A percentile compares a stretch with the other conserved stretches of the same genome.
These are phyloP conservation scores for Ophioninae sp. DNA, from an alignment of 2,888 invertebrate species.

Conservation along the genomic window DNA sequence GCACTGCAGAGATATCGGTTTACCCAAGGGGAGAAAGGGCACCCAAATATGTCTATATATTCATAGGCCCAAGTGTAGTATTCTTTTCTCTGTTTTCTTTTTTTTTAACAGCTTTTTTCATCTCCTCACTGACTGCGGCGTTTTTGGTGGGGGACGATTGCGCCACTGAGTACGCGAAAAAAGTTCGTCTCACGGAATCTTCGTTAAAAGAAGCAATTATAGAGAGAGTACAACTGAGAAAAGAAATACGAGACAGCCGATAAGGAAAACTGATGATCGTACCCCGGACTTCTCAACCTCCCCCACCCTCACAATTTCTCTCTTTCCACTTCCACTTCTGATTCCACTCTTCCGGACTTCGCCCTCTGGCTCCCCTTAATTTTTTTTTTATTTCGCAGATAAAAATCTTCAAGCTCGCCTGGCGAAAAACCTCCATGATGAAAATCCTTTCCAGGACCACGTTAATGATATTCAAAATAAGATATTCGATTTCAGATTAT, in stretches of 20 bases:
- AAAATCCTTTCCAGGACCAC: neutral
- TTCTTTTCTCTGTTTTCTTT: conserved; percentile 29
- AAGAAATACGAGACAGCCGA: conserved; percentile 73
- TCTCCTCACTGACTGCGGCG: conserved; percentile 41
- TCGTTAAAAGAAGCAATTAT: conserved; percentile 80
- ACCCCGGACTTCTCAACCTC: conserved; percentile 41
- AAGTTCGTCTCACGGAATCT: conserved; percentile 77
- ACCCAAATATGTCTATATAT: conserved; percentile 5
- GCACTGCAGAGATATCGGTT: conserved; percentile 67
- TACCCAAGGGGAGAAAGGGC: conserved; percentile 46
- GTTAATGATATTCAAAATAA: conserved; percentile 14
- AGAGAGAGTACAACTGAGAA: conserved; percentile 61
- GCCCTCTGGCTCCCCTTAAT: conserved; percentile 42
- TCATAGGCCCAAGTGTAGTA: conserved; percentile 35
- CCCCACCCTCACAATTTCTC: conserved; percentile 15
- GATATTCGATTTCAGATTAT: too few relatives aligned
- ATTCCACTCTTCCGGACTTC: conserved; percentile 20
- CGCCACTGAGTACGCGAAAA: conserved; percentile 49
- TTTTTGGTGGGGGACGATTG: conserved; percentile 39
- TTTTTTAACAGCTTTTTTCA: conserved; percentile 41
- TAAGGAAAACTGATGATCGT: conserved; percentile 76
- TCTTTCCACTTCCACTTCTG: conserved; percentile 24
- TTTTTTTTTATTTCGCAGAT: conserved; percentile 35
- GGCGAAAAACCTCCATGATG: conserved; percentile 37
- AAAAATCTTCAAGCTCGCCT: conserved; percentile 32